Percentiles rank a stretch among this genome's conserved stretches.
phyloP scores from a whole-genome alignment of 2,113 vertebrate species.

The Saimiri boliviensis region DNA sequence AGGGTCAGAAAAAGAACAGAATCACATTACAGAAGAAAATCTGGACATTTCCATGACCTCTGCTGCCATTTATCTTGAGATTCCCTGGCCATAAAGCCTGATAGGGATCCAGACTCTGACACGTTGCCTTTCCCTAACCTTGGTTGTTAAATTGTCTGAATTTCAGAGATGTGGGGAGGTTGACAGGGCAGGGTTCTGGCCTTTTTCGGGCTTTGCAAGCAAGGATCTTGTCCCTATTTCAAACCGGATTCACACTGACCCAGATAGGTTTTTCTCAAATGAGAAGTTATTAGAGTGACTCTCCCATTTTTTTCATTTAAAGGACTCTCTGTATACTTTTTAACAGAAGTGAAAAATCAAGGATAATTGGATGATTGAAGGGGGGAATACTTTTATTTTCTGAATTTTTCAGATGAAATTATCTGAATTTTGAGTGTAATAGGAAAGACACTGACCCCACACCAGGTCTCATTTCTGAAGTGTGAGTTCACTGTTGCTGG shows the following conservation, averaged over 20 bases:
- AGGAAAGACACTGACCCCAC: background rate
- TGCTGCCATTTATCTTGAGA: background rate
- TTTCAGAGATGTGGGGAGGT: background rate
- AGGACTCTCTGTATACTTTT: background rate
- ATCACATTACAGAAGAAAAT: background rate
- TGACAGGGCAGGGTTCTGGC: background rate
- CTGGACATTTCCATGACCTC: background rate
- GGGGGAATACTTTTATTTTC: background rate
- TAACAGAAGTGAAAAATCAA: background rate
- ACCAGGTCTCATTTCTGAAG: background rate
- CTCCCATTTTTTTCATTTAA: background rate
- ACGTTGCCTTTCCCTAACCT: background rate
- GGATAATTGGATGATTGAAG: background rate
- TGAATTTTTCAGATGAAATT: background rate
- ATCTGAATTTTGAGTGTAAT: background rate
- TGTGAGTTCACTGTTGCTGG: background rate
- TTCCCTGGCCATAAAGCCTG: background rate
- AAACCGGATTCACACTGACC: background rate
- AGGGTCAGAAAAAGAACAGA: background rate
- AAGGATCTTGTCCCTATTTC: background rate
- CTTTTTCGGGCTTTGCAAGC: background rate
- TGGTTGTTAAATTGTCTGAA: background rate
- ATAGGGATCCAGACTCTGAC: background rate
- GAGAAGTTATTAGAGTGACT: background rate
- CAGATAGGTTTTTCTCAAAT: conserved; percentile 13